A percentile compares a stretch with the other conserved stretches of the same genome.
These are phyloP conservation scores for Sarcoramphus papa DNA, from an alignment of 2,797 vertebrate species.

Conservation along the genomic window DNA sequence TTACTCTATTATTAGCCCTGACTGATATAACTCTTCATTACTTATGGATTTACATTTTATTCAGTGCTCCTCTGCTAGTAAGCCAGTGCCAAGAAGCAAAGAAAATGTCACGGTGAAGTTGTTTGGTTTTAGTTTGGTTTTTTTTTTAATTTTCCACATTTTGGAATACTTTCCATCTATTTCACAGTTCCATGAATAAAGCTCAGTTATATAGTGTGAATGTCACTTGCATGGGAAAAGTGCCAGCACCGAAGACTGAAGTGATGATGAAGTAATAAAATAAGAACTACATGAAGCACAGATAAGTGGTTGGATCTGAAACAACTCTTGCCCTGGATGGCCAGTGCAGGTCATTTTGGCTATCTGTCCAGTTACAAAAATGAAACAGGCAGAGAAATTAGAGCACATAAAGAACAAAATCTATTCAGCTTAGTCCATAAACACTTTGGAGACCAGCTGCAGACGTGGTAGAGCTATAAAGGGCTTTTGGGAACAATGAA, in stretches of 20 bases:
- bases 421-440: neutral
- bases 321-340: neutral
- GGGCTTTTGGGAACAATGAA: neutral
- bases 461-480: neutral
- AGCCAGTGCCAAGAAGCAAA: slow-evolving; percentile 1
- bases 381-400: neutral
- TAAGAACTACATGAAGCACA: neutral
- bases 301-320: neutral
- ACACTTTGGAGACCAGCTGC: neutral
- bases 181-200: slow-evolving; percentile 34
- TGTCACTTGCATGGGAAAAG: neutral
- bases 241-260: slow-evolving; percentile 14
- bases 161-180: slow-evolving; percentile 19
- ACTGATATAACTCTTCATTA: slow-evolving; percentile 22
- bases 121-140: neutral
- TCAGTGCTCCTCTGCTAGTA: neutral
- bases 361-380: slow-evolving; percentile 8
- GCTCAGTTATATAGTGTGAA: slow-evolving; percentile 27
- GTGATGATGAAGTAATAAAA: slow-evolving; percentile 20
- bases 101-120: neutral
- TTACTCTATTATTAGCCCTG: slow-evolving; percentile 15
- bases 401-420: neutral
- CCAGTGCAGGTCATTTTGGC: neutral
- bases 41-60: slow-evolving; percentile 27
- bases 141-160: neutral